Evolutionary conservation across 2,113 vertebrate genomes (phyloP), one percentile per base, ranked within the genome.

Genomic region (Barnardius zonarius): DNA sequence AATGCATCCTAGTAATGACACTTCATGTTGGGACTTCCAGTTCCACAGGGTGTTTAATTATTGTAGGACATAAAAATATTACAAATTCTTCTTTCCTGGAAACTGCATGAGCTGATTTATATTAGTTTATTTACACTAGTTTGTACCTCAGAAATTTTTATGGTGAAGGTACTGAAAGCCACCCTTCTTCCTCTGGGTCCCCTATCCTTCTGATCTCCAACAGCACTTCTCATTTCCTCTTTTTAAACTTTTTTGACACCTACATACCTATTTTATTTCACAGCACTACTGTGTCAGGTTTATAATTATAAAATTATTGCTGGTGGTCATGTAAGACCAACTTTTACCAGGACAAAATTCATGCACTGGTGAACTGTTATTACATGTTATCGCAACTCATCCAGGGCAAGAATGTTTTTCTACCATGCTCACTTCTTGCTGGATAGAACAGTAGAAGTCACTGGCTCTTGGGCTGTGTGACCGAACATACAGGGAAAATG

Each of bases 391-490:
- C 11, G 66, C 7, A 46, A 44, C 16, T 70, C 74, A 82, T 63
- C 14, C 61, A 74, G 41, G 81, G 37, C 27, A 74, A 54, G 39
- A 33, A 6, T 0, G 1, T 17, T 27, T 57, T 41, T 13, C 67
- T 46, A 18, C 13, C 43, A 2, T 8, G 8, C 6, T 74, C 5
- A 10, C 62, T 89, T 39, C 64, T 48, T 91, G 39, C 25, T 33
- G 69, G 62, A 68, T 20, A 1, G 1, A 46, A 43, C 0, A 0
- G 11, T 84, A 54, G 23, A 66, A 74, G 18, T 43, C 1, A 0
- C 16, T 7, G 14, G 61, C 39, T 66, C 64, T 46, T 27, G 23
- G 37, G 24, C 35, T 1, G 0, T 3, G 8, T 46, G 51, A 55
- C 13, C 3, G 7, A 77, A 48, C 6, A 23, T 5, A 6, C 11